Conservation (phyloP, 1,140 invertebrate genomes). For the Achatina immaculata region DNA sequence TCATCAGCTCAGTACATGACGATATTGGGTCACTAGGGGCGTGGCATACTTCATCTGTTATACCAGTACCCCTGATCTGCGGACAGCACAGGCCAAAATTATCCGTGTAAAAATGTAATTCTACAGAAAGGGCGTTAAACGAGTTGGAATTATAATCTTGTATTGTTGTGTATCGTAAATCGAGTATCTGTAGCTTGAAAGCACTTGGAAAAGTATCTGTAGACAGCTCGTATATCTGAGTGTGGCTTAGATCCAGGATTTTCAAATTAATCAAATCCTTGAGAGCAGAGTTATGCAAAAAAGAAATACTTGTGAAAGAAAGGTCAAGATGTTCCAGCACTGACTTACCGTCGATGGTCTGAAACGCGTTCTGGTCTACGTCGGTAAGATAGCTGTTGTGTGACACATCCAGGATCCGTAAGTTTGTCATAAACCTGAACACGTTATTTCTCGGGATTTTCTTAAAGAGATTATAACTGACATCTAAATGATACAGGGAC, state of each 20-base stretch:
- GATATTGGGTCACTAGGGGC: slow-evolving; percentile 49
- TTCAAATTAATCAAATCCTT: not conserved
- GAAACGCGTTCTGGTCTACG: not conserved
- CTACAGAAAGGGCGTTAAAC: not conserved
- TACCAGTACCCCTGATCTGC: slow-evolving; percentile 27
- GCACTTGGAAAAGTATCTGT: not conserved
- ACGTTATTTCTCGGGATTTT: not conserved
- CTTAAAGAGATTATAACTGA: not conserved
- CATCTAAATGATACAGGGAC: not conserved
- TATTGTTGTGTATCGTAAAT: not conserved
- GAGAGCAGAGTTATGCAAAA: not conserved
- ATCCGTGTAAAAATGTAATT: slow-evolving; percentile 40
- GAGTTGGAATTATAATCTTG: not conserved
- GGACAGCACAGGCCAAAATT: slow-evolving; percentile 53
- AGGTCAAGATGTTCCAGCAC: not conserved
- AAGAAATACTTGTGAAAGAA: not conserved
- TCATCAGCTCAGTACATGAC: slow-evolving; percentile 50
- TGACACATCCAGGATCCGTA: not conserved
- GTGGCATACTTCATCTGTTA: slow-evolving; percentile 45
- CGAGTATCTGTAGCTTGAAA: not conserved
- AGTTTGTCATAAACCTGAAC: not conserved
- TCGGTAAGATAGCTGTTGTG: not conserved
- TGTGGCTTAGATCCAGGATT: not conserved
- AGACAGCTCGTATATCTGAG: not conserved
- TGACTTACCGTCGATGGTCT: not conserved